These are phyloP conservation scores for Ecliptopera silaceata DNA, from an alignment of 2,888 invertebrate species.

Conservation along the genomic window DNA sequence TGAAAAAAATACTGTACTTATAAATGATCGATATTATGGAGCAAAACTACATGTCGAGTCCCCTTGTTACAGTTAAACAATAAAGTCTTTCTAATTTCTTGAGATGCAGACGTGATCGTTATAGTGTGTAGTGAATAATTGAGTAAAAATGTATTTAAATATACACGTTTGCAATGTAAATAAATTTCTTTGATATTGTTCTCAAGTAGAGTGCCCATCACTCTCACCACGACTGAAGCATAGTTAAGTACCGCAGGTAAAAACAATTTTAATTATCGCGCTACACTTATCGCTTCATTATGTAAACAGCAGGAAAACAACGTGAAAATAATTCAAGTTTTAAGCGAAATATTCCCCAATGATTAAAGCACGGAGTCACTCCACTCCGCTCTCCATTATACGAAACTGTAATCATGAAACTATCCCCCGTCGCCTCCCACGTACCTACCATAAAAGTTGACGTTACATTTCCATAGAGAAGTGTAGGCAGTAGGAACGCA, in stretches of 20 bases:
- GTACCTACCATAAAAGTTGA: constrained; percentile 39
- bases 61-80: no score
- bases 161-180: not conserved
- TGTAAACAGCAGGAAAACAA: constrained; percentile 38
- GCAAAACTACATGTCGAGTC: no score
- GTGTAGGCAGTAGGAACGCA: constrained; percentile 29
- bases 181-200: not conserved
- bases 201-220: constrained; percentile 13
- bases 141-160: no score
- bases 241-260: constrained; percentile 8
- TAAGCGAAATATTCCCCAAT: constrained; percentile 72
- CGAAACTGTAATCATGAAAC: constrained; percentile 74
- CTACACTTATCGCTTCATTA: constrained; percentile 41
- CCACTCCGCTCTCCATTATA: constrained; percentile 70
- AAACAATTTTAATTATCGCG: constrained; percentile 32
- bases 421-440: constrained; percentile 50
- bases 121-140: no score
- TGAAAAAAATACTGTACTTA: no score
- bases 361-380: constrained; percentile 67
- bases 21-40: no score
- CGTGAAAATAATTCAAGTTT: constrained; percentile 49
- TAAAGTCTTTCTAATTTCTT: no score
- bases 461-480: constrained; percentile 35
- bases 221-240: constrained; percentile 5
- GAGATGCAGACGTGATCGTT: no score